These are phyloP conservation scores for Ichneumoninae sp. DNA, from an alignment of 2,888 invertebrate species.

Conservation along the genomic window DNA sequence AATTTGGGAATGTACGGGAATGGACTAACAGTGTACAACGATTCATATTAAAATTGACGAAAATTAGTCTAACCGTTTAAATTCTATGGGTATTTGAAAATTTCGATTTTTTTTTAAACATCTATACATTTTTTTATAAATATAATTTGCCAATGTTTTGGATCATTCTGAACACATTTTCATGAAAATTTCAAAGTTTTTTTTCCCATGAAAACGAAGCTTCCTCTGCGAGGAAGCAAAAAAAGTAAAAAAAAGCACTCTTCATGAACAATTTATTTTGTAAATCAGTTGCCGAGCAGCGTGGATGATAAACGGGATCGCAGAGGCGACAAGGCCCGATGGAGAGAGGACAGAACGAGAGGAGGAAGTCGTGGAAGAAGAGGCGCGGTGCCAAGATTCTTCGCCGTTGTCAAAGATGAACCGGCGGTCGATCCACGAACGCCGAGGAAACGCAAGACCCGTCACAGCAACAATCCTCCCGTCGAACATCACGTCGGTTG, in stretches of 20 bases:
- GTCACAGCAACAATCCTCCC: slow-evolving; percentile 97
- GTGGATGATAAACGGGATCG: slow-evolving; percentile 77
- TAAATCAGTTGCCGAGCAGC: slow-evolving; percentile 59
- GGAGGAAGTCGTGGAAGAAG: slow-evolving; percentile 71
- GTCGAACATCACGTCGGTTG: slow-evolving; percentile 98
- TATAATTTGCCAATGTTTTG: too few species aligned
- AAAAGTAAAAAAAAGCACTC: too few species aligned
- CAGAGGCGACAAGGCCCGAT: slow-evolving; percentile 74
- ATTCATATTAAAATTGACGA: too few species aligned
- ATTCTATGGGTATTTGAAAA: too few species aligned
- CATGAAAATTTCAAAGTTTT: too few species aligned
- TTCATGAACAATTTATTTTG: too few species aligned
- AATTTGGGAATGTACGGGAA: too few species aligned
- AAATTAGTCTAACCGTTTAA: too few species aligned
- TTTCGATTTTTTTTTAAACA: neutral
- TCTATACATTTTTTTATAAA: neutral
- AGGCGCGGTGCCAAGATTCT: slow-evolving; percentile 93
- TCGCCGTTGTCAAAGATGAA: slow-evolving; percentile 95
- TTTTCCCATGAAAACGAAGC: too few species aligned
- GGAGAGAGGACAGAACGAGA: slow-evolving; percentile 74
- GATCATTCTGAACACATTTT: too few species aligned
- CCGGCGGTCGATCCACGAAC: slow-evolving; percentile 88
- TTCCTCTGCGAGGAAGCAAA: too few species aligned
- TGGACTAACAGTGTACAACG: too few species aligned
- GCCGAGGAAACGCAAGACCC: slow-evolving; percentile 94